phyloP scores from a whole-genome alignment of 1,140 invertebrate species.

The Ephestia elutella region DNA sequence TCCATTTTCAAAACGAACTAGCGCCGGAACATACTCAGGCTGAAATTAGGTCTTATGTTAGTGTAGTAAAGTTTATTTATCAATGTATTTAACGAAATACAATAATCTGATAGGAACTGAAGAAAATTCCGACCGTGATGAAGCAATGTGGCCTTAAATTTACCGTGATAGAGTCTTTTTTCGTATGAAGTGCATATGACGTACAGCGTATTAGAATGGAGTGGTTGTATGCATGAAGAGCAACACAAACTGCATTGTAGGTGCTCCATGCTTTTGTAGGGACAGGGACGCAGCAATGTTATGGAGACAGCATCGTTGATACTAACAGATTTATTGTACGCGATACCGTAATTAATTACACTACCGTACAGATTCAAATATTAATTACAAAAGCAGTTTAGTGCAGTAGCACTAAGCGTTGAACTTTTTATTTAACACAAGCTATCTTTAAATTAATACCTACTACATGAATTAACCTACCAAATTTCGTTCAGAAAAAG shows the following conservation, averaged over 20 bases:
- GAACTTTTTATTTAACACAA: no score
- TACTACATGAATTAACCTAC: no score
- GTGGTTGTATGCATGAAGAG: conserved; percentile 63
- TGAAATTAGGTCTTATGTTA: not conserved
- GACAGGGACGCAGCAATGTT: conserved; percentile 31
- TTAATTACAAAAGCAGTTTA: no score
- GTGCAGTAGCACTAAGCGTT: no score
- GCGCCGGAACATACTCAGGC: not conserved
- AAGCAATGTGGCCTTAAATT: conserved; percentile 35
- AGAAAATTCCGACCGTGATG: conserved; percentile 28
- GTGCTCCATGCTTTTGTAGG: conserved; percentile 61
- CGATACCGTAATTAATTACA: not conserved
- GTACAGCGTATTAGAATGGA: conserved; percentile 47
- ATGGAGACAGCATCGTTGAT: conserved; percentile 37
- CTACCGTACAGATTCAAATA: no score
- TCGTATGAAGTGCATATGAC: conserved; percentile 25
- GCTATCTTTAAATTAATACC: no score
- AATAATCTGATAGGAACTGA: conserved; percentile 14
- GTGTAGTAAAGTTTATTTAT: not conserved
- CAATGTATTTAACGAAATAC: not conserved
- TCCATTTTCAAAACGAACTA: conserved; percentile 34
- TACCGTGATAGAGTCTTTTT: conserved; percentile 40
- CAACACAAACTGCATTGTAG: conserved; percentile 56
- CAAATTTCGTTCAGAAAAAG: no score
- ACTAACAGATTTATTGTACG: not conserved